Percentiles rank a stretch among this genome's conserved stretches.
phyloP scores from a whole-genome alignment of 2,888 invertebrate genomes.

The Xanthorhoe designata region DNA sequence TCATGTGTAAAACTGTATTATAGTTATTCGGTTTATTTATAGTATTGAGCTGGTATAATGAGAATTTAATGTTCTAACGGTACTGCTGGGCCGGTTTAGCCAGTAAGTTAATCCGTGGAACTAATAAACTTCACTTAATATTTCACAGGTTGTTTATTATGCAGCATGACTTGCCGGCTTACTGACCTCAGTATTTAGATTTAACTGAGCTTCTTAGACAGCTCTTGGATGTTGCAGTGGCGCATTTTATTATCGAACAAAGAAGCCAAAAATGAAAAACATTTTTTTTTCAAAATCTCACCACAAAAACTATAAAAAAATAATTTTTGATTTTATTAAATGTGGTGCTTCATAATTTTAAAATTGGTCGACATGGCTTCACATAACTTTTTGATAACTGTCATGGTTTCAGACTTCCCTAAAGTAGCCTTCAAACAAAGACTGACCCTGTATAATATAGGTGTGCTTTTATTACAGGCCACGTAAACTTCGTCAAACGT shows the following conservation, averaged over 20 bases:
- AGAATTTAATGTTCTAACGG: constrained; percentile 37
- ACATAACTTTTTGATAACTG: too few relatives aligned
- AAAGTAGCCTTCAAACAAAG: too few relatives aligned
- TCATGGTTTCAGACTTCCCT: too few relatives aligned
- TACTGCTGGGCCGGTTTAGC: constrained; percentile 10
- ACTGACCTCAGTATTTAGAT: constrained; percentile 47
- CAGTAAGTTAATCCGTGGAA: constrained; percentile 35
- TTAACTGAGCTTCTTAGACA: constrained; percentile 41
- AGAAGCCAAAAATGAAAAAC: too few relatives aligned
- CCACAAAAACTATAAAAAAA: too few relatives aligned
- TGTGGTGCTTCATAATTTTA: too few relatives aligned
- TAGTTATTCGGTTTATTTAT: constrained; percentile 8
- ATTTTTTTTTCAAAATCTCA: too few relatives aligned
- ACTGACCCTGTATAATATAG: too few relatives aligned
- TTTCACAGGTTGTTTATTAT: constrained; percentile 44
- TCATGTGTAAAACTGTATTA: background rate
- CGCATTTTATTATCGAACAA: background rate
- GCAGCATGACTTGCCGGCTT: constrained; percentile 46
- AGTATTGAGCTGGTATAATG: constrained; percentile 28
- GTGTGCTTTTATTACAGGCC: too few relatives aligned
- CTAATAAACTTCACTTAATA: constrained; percentile 44
- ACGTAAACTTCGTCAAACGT: too few relatives aligned
- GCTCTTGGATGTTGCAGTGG: constrained; percentile 3
- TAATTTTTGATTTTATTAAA: too few relatives aligned
- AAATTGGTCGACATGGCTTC: too few relatives aligned